Evolutionary conservation across 2,888 invertebrate species (phyloP).

Genomic region (Bursaphelenchus okinawaensis): DNA sequence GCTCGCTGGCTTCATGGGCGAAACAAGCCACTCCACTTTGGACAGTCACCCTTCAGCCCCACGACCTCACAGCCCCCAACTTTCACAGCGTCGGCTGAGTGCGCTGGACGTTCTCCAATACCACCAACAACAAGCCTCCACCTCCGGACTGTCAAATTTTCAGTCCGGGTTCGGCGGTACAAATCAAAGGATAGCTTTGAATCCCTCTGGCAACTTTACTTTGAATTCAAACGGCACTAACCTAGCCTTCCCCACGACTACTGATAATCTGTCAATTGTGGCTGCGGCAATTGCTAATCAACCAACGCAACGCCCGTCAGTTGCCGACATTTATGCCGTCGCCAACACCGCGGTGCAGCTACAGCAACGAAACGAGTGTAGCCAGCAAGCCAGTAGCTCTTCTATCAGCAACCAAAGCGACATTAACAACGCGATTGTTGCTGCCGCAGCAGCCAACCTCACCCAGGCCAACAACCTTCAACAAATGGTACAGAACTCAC

Average conservation of each 20-base stretch:
- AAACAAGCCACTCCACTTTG: not conserved
- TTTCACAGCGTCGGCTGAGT: not conserved
- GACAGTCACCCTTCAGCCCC: not conserved
- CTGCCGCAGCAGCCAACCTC: not conserved
- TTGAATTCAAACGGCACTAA: not conserved
- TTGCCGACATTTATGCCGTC: not conserved
- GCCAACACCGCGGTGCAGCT: not conserved
- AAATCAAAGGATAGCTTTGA: too few relatives aligned
- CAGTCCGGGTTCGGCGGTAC: not conserved
- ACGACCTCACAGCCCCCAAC: not conserved
- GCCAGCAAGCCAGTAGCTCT: not conserved
- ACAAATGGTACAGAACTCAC: not conserved
- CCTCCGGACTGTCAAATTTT: not conserved
- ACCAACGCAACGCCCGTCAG: not conserved
- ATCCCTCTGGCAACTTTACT: not conserved
- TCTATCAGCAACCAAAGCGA: not conserved
- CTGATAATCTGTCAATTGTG: not conserved
- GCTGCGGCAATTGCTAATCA: not conserved
- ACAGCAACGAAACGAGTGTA: not conserved
- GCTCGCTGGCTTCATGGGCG: not conserved
- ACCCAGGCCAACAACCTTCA: not conserved
- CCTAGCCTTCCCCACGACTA: not conserved
- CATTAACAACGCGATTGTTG: not conserved
- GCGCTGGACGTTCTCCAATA: not conserved
- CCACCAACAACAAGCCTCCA: not conserved